Conservation (phyloP, 2,888 invertebrate genomes). For the Yponomeuta plumbellus region DNA sequence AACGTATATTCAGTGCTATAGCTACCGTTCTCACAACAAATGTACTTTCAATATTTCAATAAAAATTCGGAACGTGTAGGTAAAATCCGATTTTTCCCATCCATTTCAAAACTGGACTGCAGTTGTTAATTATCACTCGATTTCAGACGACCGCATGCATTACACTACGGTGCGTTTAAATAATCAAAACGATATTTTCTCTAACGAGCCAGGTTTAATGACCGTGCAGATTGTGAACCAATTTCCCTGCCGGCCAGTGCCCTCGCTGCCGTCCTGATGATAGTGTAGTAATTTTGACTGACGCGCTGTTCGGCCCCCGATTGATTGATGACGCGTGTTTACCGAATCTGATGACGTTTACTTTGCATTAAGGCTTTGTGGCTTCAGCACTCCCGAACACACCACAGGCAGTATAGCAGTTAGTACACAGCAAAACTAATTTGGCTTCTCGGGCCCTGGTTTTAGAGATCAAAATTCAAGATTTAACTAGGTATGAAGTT, state of each 20-base stretch:
- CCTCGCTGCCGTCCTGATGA: background rate
- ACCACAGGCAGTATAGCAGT: background rate
- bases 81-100: too few species aligned
- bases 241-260: background rate
- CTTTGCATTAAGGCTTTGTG: constrained; percentile 7
- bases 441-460: background rate
- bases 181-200: background rate
- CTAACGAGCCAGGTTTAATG: background rate
- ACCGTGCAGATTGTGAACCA: background rate
- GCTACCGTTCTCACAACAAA: too few species aligned
- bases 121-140: too few species aligned
- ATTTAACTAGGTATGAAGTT: too few species aligned
- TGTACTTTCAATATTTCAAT: too few species aligned
- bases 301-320: background rate
- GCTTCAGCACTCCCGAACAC: background rate
- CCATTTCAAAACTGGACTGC: too few species aligned
- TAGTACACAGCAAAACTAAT: background rate
- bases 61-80: too few species aligned
- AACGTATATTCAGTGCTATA: too few species aligned
- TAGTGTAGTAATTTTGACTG: constrained; percentile 3
- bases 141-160: too few species aligned
- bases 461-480: background rate
- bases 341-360: constrained; percentile 5
- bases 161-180: too few species aligned
- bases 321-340: constrained; percentile 9